phyloP scores from a whole-genome alignment of 2,888 invertebrate genomes.

The Sminthurides aquaticus region DNA sequence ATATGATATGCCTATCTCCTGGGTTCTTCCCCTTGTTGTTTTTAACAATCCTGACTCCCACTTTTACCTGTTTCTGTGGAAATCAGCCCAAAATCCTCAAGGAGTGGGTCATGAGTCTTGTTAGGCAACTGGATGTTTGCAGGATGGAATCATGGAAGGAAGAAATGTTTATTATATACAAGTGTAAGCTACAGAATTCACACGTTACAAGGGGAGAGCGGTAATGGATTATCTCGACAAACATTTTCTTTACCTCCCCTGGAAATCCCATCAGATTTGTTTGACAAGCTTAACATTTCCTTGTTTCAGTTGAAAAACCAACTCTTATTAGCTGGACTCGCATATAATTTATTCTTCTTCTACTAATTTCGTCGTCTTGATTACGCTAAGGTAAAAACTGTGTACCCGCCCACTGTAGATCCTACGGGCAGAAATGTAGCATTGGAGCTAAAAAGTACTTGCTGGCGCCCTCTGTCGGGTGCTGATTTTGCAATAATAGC shows the following conservation, averaged over 20 bases:
- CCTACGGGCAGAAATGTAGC: too few relatives aligned
- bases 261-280: neutral
- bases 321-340: too few relatives aligned
- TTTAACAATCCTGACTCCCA: too few relatives aligned
- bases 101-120: neutral
- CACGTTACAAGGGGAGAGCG: neutral
- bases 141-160: neutral
- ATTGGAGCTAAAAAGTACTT: too few relatives aligned
- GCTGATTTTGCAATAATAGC: too few relatives aligned
- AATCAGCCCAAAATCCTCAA: neutral
- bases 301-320: neutral
- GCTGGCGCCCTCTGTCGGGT: too few relatives aligned
- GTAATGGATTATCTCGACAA: neutral
- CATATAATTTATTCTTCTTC: too few relatives aligned
- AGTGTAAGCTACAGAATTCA: neutral
- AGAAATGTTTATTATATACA: neutral
- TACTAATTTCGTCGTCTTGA: too few relatives aligned
- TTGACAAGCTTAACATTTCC: neutral
- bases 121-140: neutral
- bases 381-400: too few relatives aligned
- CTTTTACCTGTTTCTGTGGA: neutral
- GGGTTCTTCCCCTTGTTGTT: neutral
- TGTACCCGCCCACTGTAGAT: too few relatives aligned
- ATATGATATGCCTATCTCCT: neutral
- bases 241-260: neutral